Conservation (phyloP, 2,113 vertebrate genomes). For the Sinocyclocheilus maitianheensis region DNA sequence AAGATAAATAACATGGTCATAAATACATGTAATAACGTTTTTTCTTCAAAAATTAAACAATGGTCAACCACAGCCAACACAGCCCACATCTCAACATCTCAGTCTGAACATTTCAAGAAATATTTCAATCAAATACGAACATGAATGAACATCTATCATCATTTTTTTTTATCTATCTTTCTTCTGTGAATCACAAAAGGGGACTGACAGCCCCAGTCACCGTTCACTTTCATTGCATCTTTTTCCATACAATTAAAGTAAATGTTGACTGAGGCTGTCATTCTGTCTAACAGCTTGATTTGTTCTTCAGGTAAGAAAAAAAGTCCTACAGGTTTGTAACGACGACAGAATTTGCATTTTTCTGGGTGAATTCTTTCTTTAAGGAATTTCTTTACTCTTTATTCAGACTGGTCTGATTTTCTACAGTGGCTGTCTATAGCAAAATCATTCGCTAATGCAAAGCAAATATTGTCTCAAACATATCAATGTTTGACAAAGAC, state of each 20-base stretch:
- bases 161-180: neutral
- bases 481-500: neutral
- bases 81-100: neutral
- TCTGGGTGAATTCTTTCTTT: neutral
- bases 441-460: constrained; percentile 4
- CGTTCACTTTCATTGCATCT: constrained; percentile 1
- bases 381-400: neutral
- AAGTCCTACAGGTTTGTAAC: neutral
- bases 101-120: neutral
- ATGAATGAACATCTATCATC: neutral
- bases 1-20: neutral
- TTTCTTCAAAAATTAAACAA: neutral
- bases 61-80: neutral
- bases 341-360: neutral
- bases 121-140: neutral
- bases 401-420: neutral
- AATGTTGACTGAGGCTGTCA: neutral
- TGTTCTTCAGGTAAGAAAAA: neutral
- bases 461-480: neutral
- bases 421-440: neutral
- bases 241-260: neutral
- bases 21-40: neutral
- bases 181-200: neutral
- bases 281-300: neutral
- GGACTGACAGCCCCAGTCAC: neutral